Evolutionary conservation across 2,888 invertebrate species (phyloP).

Genomic region (Leptogaster cylindrica): DNA sequence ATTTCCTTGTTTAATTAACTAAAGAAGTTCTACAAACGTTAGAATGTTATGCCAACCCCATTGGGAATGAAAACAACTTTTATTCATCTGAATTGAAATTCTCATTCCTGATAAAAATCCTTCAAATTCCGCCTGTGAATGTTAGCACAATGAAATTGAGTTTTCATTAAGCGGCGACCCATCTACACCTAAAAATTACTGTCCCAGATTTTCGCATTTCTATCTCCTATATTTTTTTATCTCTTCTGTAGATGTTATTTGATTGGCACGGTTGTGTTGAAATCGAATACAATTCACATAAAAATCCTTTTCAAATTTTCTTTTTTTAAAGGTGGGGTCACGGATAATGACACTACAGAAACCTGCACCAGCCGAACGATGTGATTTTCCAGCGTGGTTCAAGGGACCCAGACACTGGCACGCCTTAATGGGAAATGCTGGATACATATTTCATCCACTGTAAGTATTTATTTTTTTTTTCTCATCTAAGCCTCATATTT

Average conservation of each 20-base stretch:
- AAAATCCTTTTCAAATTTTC: slow-evolving; percentile 8
- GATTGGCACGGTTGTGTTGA: slow-evolving; percentile 6
- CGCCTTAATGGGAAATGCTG: slow-evolving; percentile 83
- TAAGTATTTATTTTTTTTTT: slow-evolving; percentile 51
- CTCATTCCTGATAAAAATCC: not conserved
- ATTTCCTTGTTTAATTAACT: slow-evolving; percentile 40
- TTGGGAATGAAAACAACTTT: slow-evolving; percentile 27
- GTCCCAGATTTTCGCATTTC: slow-evolving; percentile 23
- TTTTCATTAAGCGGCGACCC: slow-evolving; percentile 36
- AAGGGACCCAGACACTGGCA: slow-evolving; percentile 87
- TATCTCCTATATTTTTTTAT: too few species aligned
- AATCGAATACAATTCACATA: slow-evolving; percentile 14
- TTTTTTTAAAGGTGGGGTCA: slow-evolving; percentile 58
- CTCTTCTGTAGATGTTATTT: slow-evolving; percentile 6
- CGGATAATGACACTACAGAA: slow-evolving; percentile 62
- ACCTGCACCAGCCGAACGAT: slow-evolving; percentile 64
- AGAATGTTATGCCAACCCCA: too few species aligned
- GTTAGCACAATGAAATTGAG: slow-evolving; percentile 30
- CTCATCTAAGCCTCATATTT: slow-evolving; percentile 22
- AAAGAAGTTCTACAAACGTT: too few species aligned
- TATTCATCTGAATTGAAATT: slow-evolving; percentile 17
- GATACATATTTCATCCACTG: slow-evolving; percentile 83
- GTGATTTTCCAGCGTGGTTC: slow-evolving; percentile 88
- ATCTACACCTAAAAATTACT: not conserved
- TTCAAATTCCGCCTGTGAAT: too few species aligned